phyloP scores from a whole-genome alignment of 2,888 invertebrate species.

The Ornithoptera alexandrae region DNA sequence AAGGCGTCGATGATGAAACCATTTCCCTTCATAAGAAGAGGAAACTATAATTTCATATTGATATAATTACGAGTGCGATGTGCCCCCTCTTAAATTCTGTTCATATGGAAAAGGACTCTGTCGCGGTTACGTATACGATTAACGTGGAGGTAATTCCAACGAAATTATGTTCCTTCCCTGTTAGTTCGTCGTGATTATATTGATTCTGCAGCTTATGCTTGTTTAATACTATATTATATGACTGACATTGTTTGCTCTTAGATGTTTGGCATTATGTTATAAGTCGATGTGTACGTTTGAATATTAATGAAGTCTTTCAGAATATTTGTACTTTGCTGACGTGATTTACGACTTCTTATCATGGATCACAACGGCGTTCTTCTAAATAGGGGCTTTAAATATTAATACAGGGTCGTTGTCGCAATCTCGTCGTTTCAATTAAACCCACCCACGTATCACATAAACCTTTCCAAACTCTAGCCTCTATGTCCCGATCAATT shows the following conservation, averaged over 20 bases:
- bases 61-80: conserved; percentile 19
- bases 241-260: conserved; percentile 50
- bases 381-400: conserved; percentile 59
- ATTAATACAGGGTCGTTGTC: conserved; percentile 64
- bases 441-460: conserved; percentile 65
- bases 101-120: conserved; percentile 1
- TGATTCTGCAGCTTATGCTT: conserved; percentile 49
- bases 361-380: conserved; percentile 50
- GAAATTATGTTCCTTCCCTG: conserved; percentile 50
- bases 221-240: conserved; percentile 43
- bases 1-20: conserved; percentile 39
- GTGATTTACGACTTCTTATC: conserved; percentile 28
- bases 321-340: conserved; percentile 9
- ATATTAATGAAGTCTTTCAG: conserved; percentile 19
- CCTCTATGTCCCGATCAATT: conserved; percentile 61
- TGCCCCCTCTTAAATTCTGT: conserved; percentile 19
- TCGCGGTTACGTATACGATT: conserved; percentile 35
- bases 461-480: conserved; percentile 49
- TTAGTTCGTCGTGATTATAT: conserved; percentile 59
- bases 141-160: conserved; percentile 47
- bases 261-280: conserved; percentile 44
- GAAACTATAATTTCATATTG: conserved; percentile 40
- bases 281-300: conserved; percentile 1
- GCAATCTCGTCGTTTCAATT: conserved; percentile 70
- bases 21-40: conserved; percentile 38